A percentile compares a stretch with the other conserved stretches of the same genome.
Conservation (phyloP, 64 coral and sea anemone species). For the Acropora tenuis region DNA sequence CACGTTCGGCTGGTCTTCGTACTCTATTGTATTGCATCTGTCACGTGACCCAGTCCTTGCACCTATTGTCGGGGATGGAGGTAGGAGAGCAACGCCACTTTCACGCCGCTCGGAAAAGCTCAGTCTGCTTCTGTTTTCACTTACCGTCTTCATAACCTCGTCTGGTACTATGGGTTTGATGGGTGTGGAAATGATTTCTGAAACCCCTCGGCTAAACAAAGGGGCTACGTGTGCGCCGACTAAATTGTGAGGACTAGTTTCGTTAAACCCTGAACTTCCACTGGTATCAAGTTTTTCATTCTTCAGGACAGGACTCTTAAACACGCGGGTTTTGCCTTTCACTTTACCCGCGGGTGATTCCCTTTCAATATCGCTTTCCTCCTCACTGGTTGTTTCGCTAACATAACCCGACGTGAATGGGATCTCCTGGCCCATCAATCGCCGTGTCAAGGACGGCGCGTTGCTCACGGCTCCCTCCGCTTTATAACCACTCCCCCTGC, state of each 20-base stretch:
- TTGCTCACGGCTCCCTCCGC: neutral
- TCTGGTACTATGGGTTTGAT: neutral
- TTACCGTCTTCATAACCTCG: neutral
- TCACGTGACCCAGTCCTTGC: neutral
- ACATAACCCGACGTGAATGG: constrained; percentile 16
- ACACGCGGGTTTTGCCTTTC: neutral
- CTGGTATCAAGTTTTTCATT: neutral
- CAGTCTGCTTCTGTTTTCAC: neutral
- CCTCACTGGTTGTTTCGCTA: constrained; percentile 19
- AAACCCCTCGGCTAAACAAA: neutral
- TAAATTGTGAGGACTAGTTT: neutral
- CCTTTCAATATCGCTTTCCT: neutral
- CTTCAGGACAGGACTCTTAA: neutral
- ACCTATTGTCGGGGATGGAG: neutral
- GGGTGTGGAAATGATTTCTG: neutral
- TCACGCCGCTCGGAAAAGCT: constrained; percentile 7
- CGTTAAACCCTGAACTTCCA: constrained; percentile 43
- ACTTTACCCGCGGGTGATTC: neutral
- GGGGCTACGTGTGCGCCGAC: neutral
- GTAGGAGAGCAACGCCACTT: constrained; percentile 12
- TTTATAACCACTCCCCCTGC: neutral
- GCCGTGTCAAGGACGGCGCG: neutral
- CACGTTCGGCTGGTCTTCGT: neutral
- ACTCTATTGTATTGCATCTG: constrained; percentile 24
- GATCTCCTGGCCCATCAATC: neutral